Conservation (phyloP, 2,888 invertebrate genomes). For the Philereme transversata region DNA sequence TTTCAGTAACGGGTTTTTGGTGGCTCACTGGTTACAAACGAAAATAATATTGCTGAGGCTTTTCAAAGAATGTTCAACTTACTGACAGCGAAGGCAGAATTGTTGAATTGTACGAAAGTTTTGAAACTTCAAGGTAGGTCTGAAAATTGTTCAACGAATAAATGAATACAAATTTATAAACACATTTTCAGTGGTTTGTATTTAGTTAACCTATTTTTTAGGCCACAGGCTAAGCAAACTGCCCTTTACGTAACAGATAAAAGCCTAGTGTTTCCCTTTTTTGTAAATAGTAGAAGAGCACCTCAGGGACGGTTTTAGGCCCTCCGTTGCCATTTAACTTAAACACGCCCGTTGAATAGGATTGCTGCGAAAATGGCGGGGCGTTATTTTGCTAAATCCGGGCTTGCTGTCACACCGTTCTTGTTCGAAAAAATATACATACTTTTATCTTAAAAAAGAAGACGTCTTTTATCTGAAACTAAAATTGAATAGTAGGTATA, state of each 20-base stretch:
- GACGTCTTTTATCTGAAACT: no score
- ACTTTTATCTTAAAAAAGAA: no score
- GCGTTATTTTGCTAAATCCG: slow-evolving; percentile 50
- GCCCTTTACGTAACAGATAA: slow-evolving; percentile 23
- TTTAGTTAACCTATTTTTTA: slow-evolving; percentile 6
- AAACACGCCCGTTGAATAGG: slow-evolving; percentile 52
- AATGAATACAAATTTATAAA: no score
- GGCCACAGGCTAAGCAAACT: slow-evolving; percentile 11
- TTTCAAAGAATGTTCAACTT: no score
- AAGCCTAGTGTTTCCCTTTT: slow-evolving; percentile 35
- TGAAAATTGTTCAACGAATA: no score
- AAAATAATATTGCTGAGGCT: background rate
- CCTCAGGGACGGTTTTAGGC: slow-evolving; percentile 36
- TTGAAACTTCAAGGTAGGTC: no score
- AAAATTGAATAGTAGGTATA: no score
- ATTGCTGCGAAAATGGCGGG: slow-evolving; percentile 51
- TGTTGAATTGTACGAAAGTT: no score
- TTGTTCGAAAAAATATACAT: no score
- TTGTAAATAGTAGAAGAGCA: slow-evolving; percentile 37
- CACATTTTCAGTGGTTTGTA: background rate
- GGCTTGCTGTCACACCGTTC: slow-evolving; percentile 43
- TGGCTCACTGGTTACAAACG: background rate
- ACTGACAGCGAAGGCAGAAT: no score
- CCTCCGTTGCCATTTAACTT: slow-evolving; percentile 54
- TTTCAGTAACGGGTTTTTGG: background rate